These are phyloP conservation scores for Drosophila differens DNA, from an alignment of 2,888 invertebrate species.

Conservation along the genomic window DNA sequence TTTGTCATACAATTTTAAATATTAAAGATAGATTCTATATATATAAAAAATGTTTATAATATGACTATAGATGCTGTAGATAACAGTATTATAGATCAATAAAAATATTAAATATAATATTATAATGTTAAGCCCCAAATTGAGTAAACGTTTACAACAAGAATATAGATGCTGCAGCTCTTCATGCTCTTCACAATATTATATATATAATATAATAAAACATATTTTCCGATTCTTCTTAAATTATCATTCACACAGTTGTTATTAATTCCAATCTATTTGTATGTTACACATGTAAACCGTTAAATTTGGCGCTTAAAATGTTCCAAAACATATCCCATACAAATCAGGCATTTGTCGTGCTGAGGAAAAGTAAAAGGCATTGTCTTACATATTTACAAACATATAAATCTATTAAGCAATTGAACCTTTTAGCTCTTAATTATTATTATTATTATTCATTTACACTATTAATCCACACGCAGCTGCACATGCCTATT, in stretches of 20 bases:
- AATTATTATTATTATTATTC: neutral
- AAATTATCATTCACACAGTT: neutral
- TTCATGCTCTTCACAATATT: neutral
- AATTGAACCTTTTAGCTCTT: neutral
- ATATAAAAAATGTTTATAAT: neutral
- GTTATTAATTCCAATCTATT: neutral
- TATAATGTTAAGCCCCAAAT: neutral
- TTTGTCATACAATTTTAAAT: neutral
- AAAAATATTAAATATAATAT: neutral
- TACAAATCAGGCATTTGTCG: neutral
- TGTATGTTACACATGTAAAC: neutral
- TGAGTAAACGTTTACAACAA: neutral
- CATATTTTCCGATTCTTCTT: neutral
- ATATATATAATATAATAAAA: neutral
- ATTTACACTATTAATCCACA: slow-evolving; percentile 4
- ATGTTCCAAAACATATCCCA: neutral
- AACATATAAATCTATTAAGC: neutral
- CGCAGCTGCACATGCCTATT: slow-evolving; percentile 18
- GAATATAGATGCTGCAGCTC: neutral
- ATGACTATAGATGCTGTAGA: neutral
- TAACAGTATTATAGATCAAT: neutral
- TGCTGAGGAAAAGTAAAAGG: no score
- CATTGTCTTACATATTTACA: neutral
- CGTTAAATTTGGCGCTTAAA: slow-evolving; percentile 29
- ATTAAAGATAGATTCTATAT: neutral